Evolutionary conservation across 1,140 invertebrate species (phyloP).

Genomic region (Atta cephalotes): DNA sequence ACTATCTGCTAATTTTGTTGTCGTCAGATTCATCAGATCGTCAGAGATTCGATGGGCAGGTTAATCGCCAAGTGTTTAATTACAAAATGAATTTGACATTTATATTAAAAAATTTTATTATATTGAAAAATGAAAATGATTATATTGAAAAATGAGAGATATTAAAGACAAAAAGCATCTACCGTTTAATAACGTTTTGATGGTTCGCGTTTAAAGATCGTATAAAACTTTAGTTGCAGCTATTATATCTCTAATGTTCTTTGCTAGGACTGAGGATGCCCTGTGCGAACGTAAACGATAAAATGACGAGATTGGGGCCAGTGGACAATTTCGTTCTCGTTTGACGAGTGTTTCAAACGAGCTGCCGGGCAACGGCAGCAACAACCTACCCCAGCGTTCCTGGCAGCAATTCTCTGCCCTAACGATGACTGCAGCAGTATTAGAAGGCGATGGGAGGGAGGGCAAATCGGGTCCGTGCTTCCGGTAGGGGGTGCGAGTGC

Average conservation of each 20-base stretch:
- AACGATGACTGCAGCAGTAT: constrained; percentile 70
- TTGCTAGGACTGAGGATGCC: constrained; percentile 12
- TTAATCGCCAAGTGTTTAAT: constrained; percentile 23
- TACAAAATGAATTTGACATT: constrained; percentile 16
- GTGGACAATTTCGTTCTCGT: constrained; percentile 75
- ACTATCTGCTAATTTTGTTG: constrained; percentile 30
- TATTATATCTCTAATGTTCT: constrained; percentile 39
- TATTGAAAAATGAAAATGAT: background rate
- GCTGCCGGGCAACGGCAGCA: constrained; percentile 57
- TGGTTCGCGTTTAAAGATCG: constrained; percentile 19
- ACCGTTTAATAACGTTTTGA: background rate
- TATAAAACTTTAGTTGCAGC: constrained; percentile 47
- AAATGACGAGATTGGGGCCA: constrained; percentile 68
- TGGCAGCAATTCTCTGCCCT: constrained; percentile 70
- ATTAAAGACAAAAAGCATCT: background rate
- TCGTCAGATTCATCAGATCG: background rate
- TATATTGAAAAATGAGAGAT: background rate
- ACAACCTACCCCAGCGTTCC: constrained; percentile 63
- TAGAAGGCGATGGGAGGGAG: constrained; percentile 38
- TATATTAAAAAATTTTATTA: background rate
- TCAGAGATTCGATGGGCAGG: background rate
- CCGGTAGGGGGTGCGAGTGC: constrained; percentile 70
- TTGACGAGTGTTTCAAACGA: constrained; percentile 77
- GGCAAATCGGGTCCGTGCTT: constrained; percentile 56
- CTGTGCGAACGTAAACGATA: constrained; percentile 65